Percentiles rank a stretch among this genome's conserved stretches.
Conservation (phyloP, 2,113 vertebrate species). For the Gallinago media region DNA sequence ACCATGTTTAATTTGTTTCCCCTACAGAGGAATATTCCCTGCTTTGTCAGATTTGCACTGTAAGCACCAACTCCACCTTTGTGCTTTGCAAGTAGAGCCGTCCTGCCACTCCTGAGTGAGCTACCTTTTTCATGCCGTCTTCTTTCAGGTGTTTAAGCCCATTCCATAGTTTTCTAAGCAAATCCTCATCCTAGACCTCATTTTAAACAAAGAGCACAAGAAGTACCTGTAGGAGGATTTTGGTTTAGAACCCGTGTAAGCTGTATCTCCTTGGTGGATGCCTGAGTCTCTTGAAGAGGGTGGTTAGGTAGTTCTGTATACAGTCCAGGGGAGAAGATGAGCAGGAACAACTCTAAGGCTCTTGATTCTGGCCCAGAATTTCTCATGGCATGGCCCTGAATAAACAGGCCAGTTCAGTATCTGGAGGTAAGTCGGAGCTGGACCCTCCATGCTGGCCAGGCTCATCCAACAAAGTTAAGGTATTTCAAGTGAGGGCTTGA, state of each 20-base stretch:
- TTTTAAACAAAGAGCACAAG: neutral
- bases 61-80: neutral
- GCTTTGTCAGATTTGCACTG: neutral
- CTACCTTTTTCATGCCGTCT: neutral
- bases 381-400: neutral
- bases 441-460: neutral
- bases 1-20: neutral
- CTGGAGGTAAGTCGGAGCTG: neutral
- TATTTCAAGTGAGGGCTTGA: neutral
- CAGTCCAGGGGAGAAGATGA: neutral
- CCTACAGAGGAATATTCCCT: neutral
- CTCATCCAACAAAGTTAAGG: neutral
- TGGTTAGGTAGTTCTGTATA: neutral
- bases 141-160: neutral
- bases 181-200: neutral
- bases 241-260: neutral
- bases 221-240: neutral
- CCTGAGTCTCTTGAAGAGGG: neutral
- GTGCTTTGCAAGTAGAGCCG: neutral
- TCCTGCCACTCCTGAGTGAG: neutral
- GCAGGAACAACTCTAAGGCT: neutral
- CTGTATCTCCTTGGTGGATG: neutral
- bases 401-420: neutral
- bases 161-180: neutral
- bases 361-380: neutral